These are phyloP conservation scores for Panthera tigris DNA, from an alignment of 2,113 vertebrate genomes.

Conservation along the genomic window DNA sequence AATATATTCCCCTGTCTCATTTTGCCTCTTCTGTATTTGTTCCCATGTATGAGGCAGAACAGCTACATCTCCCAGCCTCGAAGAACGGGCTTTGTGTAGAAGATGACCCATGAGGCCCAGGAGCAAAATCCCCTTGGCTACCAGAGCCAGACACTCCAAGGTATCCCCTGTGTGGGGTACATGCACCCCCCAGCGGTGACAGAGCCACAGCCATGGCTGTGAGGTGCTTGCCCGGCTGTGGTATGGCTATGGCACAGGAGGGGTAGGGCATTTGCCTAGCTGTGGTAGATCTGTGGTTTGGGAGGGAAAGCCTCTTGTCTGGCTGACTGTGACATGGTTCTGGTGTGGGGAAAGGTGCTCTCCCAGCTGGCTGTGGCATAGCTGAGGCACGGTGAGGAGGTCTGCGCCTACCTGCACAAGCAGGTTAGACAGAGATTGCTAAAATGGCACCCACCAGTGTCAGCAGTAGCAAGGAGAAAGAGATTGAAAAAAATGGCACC, in stretches of 20 bases:
- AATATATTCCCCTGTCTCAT: neutral
- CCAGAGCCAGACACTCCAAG: neutral
- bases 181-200: neutral
- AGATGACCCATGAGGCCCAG: neutral
- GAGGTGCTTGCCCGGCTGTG: neutral
- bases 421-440: neutral
- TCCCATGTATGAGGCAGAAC: neutral
- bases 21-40: neutral
- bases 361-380: neutral
- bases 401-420: neutral
- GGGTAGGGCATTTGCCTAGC: neutral
- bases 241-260: neutral
- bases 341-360: neutral
- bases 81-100: neutral
- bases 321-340: neutral
- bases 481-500: neutral
- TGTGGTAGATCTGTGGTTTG: neutral
- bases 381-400: neutral
- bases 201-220: no score
- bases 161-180: neutral
- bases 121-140: neutral
- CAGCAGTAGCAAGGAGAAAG: neutral
- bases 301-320: neutral
- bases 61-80: neutral
- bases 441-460: neutral